Evolutionary conservation across 2,797 vertebrate species (phyloP).

Genomic region (Artibeus jamaicensis): DNA sequence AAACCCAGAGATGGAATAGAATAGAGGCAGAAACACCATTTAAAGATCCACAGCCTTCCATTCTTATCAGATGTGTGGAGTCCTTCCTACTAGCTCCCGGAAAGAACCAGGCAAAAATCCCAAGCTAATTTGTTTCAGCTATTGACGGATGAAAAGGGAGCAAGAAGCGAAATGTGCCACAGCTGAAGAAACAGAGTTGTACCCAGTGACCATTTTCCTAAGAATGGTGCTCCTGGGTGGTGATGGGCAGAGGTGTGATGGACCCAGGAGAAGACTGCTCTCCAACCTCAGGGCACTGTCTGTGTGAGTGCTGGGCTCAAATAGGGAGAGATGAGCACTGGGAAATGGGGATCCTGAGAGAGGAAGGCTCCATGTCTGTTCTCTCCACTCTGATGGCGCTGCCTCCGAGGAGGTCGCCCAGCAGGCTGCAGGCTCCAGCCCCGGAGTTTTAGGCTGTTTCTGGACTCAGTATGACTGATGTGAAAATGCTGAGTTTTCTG

Average conservation of each 20-base stretch:
- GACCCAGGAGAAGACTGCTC: background rate
- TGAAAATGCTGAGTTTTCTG: background rate
- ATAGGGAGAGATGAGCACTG: background rate
- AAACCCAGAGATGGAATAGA: background rate
- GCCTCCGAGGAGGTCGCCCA: background rate
- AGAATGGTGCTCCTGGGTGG: background rate
- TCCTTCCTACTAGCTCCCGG: background rate
- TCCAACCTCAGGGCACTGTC: background rate
- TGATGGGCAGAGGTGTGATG: background rate
- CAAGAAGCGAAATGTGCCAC: background rate
- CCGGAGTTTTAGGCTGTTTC: background rate
- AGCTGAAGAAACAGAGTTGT: slow-evolving; percentile 50
- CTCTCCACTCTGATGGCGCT: background rate
- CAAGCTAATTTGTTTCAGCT: background rate
- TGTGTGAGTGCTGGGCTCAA: background rate
- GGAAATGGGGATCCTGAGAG: background rate
- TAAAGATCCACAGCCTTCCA: background rate
- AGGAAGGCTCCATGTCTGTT: background rate
- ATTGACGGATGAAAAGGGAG: background rate
- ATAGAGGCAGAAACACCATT: accelerated
- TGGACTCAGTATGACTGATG: background rate
- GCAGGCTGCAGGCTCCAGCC: background rate
- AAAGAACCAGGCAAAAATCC: background rate
- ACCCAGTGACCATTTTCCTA: background rate
- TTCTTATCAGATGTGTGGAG: background rate